Conservation (phyloP, 2,888 invertebrate species). For the Habrosyne pyritoides region DNA sequence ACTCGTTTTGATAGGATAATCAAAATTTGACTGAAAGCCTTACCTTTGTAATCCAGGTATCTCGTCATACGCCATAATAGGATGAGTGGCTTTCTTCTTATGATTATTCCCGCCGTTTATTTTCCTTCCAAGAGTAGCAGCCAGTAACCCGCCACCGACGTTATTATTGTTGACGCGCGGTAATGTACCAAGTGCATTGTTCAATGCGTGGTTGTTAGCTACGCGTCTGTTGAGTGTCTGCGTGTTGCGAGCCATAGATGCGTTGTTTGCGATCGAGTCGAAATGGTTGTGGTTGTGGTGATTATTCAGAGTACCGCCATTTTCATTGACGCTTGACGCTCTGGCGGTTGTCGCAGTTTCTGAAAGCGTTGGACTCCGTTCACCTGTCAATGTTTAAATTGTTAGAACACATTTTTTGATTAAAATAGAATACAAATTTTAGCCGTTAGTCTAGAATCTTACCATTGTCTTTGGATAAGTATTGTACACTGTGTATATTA, state of each 20-base stretch:
- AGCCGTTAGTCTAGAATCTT: conserved; percentile 38
- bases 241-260: conserved; percentile 65
- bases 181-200: conserved; percentile 74
- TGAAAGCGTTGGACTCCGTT: conserved; percentile 91
- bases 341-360: conserved; percentile 93
- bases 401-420: neutral
- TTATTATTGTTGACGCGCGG: conserved; percentile 71
- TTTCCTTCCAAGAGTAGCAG: conserved; percentile 76
- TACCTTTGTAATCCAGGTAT: conserved; percentile 83
- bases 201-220: conserved; percentile 66
- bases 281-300: conserved; percentile 42
- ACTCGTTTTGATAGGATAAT: too few species aligned
- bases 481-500: conserved; percentile 94
- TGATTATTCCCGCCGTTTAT: conserved; percentile 81
- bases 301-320: conserved; percentile 67
- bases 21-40: conserved; percentile 11
- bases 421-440: neutral
- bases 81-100: conserved; percentile 78
- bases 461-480: conserved; percentile 92
- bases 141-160: conserved; percentile 58
- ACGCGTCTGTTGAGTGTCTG: conserved; percentile 71
- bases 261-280: conserved; percentile 61
- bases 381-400: conserved; percentile 76
- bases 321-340: conserved; percentile 87
- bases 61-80: conserved; percentile 83